Evolutionary conservation across 2,797 vertebrate species (phyloP).

Genomic region (Xenops minutus): DNA sequence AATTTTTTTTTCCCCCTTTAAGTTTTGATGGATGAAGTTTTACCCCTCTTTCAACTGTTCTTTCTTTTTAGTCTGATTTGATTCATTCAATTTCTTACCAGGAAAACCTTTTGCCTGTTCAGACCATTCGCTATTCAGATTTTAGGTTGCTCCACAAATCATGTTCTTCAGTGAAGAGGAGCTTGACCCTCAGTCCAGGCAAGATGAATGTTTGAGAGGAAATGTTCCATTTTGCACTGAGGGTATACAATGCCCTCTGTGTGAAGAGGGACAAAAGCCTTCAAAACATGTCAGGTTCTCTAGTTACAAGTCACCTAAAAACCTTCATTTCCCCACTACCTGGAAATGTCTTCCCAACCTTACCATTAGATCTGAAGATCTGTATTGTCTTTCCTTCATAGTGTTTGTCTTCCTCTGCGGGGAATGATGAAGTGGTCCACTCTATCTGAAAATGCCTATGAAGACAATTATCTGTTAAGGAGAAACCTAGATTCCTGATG

Average conservation of each 20-base stretch:
- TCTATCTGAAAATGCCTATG: neutral
- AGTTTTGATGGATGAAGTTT: neutral
- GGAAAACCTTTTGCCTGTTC: neutral
- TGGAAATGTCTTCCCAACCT: neutral
- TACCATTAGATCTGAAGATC: neutral
- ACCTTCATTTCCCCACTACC: neutral
- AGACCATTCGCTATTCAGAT: neutral
- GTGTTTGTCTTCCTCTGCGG: neutral
- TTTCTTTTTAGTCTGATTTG: neutral
- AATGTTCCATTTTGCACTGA: neutral
- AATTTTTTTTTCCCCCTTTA: accelerated
- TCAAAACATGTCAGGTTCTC: neutral
- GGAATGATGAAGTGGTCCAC: neutral
- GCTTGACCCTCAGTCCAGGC: neutral
- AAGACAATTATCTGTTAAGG: neutral
- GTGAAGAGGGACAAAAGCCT: neutral
- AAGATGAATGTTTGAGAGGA: neutral
- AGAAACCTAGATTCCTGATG: neutral
- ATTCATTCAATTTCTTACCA: neutral
- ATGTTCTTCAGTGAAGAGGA: neutral
- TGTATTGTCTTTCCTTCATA: neutral
- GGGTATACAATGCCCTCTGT: neutral
- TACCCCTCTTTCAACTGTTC: neutral
- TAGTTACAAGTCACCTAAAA: neutral
- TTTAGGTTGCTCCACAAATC: neutral